phyloP scores from a whole-genome alignment of 2,888 invertebrate genomes.

The Xestia c-nigrum region DNA sequence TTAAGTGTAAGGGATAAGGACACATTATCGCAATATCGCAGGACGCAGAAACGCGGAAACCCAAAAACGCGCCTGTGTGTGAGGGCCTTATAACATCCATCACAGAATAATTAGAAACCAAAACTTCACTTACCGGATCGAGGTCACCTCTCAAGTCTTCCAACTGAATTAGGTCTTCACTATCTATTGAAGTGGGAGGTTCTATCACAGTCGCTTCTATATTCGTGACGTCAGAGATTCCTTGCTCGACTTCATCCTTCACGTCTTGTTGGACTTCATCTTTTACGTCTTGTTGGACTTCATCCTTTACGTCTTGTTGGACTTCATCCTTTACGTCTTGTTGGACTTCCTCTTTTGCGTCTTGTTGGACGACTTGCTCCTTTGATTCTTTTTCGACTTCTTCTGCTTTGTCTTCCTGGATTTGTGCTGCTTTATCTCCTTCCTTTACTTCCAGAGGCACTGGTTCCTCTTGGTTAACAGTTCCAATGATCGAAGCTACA shows the following conservation, averaged over 20 bases:
- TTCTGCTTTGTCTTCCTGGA: background rate
- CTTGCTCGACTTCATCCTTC: constrained; percentile 41
- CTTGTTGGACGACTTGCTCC: background rate
- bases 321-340: background rate
- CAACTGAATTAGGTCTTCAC: constrained; percentile 65
- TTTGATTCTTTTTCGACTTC: background rate
- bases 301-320: background rate
- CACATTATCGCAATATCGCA: too few relatives aligned
- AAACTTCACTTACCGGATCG: constrained; percentile 71
- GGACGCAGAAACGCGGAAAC: too few relatives aligned
- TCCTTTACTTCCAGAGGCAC: constrained; percentile 8
- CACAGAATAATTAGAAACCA: background rate
- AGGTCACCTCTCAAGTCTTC: constrained; percentile 67
- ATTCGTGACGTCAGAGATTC: background rate
- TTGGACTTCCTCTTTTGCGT: constrained; percentile 12
- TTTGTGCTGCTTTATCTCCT: constrained; percentile 45
- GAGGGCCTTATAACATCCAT: background rate
- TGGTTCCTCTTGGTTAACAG: constrained; percentile 65
- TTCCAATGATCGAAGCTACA: constrained; percentile 86
- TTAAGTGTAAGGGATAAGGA: too few relatives aligned
- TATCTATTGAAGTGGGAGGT: constrained; percentile 20
- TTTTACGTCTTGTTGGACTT: background rate
- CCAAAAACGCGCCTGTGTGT: too few relatives aligned
- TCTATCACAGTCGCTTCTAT: constrained; percentile 20
- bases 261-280: constrained; percentile 10